These are phyloP conservation scores for Mamestra brassicae DNA, from an alignment of 2,888 invertebrate species.

Conservation along the genomic window DNA sequence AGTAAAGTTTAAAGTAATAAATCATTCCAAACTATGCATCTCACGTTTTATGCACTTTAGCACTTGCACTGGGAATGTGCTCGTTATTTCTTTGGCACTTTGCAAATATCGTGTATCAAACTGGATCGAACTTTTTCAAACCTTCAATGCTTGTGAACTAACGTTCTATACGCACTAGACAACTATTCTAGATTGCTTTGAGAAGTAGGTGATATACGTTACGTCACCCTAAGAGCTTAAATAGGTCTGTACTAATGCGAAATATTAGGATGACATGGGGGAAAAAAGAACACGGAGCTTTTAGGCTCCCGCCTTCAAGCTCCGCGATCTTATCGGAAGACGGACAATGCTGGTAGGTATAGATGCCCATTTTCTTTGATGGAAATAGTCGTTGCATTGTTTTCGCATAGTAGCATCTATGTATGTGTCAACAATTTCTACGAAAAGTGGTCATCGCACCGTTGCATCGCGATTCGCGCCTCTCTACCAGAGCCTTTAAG, in stretches of 20 bases:
- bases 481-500: background rate
- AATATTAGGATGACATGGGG: too few relatives aligned
- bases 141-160: background rate
- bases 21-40: background rate
- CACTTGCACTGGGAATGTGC: constrained; percentile 2
- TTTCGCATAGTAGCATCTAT: too few relatives aligned
- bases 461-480: background rate
- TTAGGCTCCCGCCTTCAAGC: too few relatives aligned
- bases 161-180: background rate
- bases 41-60: background rate
- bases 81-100: background rate
- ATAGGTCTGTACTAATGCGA: too few relatives aligned
- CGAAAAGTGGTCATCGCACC: background rate
- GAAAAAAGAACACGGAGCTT: too few relatives aligned
- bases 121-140: background rate
- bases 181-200: background rate
- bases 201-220: background rate
- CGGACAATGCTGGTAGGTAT: too few relatives aligned
- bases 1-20: background rate
- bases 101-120: background rate
- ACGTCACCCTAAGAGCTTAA: too few relatives aligned
- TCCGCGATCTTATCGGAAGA: too few relatives aligned
- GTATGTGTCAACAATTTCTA: too few relatives aligned
- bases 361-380: too few relatives aligned
- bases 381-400: too few relatives aligned